These are phyloP conservation scores for Myrmecobius fasciatus DNA, from an alignment of 2,113 vertebrate genomes.

Conservation along the genomic window DNA sequence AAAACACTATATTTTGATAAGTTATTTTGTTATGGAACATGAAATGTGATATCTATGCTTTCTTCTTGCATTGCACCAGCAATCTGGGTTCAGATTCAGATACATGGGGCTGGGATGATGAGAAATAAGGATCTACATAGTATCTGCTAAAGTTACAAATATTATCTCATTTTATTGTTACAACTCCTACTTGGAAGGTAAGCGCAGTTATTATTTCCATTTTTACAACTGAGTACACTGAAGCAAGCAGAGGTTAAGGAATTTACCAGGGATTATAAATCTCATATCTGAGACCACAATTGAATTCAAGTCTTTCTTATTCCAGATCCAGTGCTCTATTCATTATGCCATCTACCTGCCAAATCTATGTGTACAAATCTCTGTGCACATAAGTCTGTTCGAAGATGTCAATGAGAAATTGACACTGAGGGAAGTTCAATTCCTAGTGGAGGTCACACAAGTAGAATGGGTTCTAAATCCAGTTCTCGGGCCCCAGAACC, in stretches of 20 bases:
- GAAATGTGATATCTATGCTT: background rate
- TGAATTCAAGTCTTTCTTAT: background rate
- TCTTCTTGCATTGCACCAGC: background rate
- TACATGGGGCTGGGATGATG: rapidly evolving
- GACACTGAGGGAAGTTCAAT: background rate
- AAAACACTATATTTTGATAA: constrained; percentile 23
- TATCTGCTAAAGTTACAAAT: background rate
- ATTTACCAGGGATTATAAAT: background rate
- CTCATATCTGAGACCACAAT: background rate
- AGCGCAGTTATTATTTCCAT: background rate
- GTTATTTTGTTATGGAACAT: background rate
- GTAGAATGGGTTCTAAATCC: background rate
- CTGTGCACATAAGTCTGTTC: background rate
- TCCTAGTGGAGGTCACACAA: background rate
- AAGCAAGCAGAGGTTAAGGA: background rate
- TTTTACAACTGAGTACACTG: background rate
- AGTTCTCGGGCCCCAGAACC: background rate
- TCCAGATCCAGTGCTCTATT: background rate
- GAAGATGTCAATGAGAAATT: background rate
- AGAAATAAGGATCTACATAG: background rate
- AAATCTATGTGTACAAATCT: background rate
- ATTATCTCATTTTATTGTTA: background rate
- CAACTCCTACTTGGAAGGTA: background rate
- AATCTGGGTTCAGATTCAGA: background rate
- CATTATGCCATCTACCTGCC: background rate